Base-by-base conservation (phyloP, 2,113 vertebrate genomes). In the Parus major region DNA sequence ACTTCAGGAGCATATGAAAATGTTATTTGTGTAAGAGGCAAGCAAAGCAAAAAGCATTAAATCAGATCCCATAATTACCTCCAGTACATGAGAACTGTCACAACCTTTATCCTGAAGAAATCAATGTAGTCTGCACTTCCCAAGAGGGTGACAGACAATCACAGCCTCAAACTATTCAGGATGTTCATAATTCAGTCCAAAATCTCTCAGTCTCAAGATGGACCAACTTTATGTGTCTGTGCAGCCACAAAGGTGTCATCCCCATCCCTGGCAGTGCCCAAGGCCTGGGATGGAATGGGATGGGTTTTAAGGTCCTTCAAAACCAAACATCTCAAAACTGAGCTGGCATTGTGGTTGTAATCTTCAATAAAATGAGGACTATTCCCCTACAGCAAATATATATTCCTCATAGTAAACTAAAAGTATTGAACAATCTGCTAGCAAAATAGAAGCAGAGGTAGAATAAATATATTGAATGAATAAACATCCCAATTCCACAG, bases 151-250 rank as follows among this genome's bases (percentile, higher is more conserved):
- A 66, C 17, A 56, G 35, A 36, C 3, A 2, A 21, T 13, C 82
- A 49, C 35, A 73, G 57, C 46, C 63, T 72, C 50, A 23, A 4
- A 50, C 28, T 53, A 9, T 3, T 4, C 44, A 2, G 3, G 5
- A 8, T 12, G 8, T 46, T 61, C 14, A 15, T 8, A 44, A 63
- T 19, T 44, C 10, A 53, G 19, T 13, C 50, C 71, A 53, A 55
- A 71, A 77, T 9, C 35, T 66, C 60, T 52, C 69, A 10, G 0
- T 10, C 27, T 39, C 39, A 61, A 12, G 28, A 61, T 0, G 4
- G 52, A 36, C 59, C 71, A 53, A 20, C 10, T 61, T 53, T 5
- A 2, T 4, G 11, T 3, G 2, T 15, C 63, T 15, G 0, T 11
- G 31, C 13, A 70, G 28, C 39, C 56, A 41, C 18, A 39, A 12